phyloP scores from a whole-genome alignment of 1,140 invertebrate genomes.

The Apis laboriosa region DNA sequence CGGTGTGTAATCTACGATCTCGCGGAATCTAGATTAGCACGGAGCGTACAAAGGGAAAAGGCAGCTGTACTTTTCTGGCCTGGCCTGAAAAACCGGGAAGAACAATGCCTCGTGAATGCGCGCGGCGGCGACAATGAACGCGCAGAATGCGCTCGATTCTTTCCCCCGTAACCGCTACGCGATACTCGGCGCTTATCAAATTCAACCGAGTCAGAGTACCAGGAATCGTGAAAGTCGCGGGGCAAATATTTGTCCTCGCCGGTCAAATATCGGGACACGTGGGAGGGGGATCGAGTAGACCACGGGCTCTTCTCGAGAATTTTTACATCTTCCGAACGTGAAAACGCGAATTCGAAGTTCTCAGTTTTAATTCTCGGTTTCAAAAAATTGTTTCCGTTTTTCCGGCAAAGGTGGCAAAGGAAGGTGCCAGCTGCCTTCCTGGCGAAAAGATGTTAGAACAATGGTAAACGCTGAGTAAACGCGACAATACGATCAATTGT shows the following conservation, averaged over 20 bases:
- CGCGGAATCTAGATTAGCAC: conserved; percentile 5
- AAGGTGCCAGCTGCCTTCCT: neutral
- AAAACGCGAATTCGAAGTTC: neutral
- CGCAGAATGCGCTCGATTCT: neutral
- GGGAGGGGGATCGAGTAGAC: too few species aligned
- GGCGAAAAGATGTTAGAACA: conserved; percentile 41
- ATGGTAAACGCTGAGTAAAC: conserved; percentile 11
- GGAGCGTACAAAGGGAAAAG: conserved; percentile 43
- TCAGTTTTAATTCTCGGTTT: neutral
- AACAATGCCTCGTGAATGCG: conserved; percentile 46
- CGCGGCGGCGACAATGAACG: conserved; percentile 29
- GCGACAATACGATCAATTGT: neutral
- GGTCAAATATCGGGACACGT: neutral
- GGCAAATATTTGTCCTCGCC: conserved; percentile 9
- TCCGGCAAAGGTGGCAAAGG: neutral
- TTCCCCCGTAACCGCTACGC: neutral
- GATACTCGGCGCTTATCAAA: neutral
- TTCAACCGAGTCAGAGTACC: neutral
- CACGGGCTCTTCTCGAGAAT: neutral
- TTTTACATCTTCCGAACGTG: neutral
- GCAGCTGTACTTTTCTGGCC: conserved; percentile 56
- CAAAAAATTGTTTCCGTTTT: neutral
- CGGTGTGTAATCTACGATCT: conserved; percentile 16
- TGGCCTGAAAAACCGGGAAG: conserved; percentile 33
- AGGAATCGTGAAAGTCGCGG: neutral